Conservation (phyloP, 2,113 vertebrate genomes). For the Nansenia antarctica region DNA sequence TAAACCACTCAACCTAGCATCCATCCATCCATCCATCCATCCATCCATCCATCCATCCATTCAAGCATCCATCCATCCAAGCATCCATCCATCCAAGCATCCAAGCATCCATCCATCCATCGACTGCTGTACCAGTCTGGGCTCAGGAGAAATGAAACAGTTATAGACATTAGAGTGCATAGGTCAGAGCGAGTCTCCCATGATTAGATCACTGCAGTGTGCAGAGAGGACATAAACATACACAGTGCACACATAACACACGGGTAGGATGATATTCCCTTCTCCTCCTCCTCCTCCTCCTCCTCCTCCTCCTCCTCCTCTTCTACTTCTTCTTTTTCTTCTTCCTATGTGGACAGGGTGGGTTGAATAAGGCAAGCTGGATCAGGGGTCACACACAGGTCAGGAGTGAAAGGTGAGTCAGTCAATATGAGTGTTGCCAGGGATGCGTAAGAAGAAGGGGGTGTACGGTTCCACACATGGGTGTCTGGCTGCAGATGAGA, state of each 20-base stretch:
- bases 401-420: slow-evolving; percentile 6
- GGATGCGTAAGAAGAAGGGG: not conserved
- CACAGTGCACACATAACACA: not conserved
- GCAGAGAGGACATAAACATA: slow-evolving; percentile 18
- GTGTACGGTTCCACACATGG: not conserved
- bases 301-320: not conserved
- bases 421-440: not conserved
- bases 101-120: slow-evolving; percentile 17
- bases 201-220: slow-evolving; percentile 22
- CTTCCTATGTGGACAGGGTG: not conserved
- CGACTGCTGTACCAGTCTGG: not conserved
- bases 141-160: slow-evolving; percentile 12
- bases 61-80: slow-evolving; percentile 14
- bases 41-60: slow-evolving; percentile 7
- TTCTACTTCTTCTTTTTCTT: too few species aligned
- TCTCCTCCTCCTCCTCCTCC: not conserved
- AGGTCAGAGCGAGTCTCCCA: slow-evolving; percentile 23
- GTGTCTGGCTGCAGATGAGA: not conserved
- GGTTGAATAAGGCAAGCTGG: slow-evolving; percentile 1
- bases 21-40: slow-evolving; percentile 18
- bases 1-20: slow-evolving; percentile 8
- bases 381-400: slow-evolving; percentile 18
- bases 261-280: not conserved
- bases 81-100: not conserved
- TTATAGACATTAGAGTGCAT: slow-evolving; percentile 30